Evolutionary conservation across 2,113 vertebrate species (phyloP).

Genomic region (Andinoacara biseriatus): DNA sequence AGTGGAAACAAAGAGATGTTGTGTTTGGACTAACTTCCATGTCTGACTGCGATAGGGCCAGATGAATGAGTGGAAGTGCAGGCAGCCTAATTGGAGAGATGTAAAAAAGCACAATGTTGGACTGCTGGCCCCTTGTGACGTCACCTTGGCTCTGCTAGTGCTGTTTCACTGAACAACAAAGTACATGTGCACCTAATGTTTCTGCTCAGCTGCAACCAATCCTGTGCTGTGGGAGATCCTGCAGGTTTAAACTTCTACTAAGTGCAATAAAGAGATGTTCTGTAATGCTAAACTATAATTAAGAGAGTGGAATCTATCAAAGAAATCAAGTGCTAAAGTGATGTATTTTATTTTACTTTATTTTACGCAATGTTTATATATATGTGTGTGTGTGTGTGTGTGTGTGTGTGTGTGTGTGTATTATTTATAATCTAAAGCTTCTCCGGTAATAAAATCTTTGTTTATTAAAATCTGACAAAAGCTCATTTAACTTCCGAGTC

Average conservation of each 20-base stretch:
- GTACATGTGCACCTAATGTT: constrained; percentile 41
- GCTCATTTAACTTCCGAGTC: neutral
- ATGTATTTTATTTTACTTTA: neutral
- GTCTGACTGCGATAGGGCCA: constrained; percentile 44
- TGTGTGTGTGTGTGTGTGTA: no score
- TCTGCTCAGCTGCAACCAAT: constrained; percentile 18
- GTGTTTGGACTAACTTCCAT: constrained; percentile 64
- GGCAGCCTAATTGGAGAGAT: constrained; percentile 61
- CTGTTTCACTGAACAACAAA: constrained; percentile 42
- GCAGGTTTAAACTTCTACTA: neutral
- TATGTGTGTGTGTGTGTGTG: no score
- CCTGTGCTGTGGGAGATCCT: neutral
- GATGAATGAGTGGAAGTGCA: constrained; percentile 66
- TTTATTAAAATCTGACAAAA: neutral
- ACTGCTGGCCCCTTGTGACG: constrained; percentile 50
- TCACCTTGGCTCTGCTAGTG: constrained; percentile 38
- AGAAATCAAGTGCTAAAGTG: neutral
- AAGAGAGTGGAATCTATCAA: neutral
- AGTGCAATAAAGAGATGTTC: neutral
- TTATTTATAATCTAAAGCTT: neutral
- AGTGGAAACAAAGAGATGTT: constrained; percentile 76
- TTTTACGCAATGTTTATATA: no score
- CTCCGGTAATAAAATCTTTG: neutral
- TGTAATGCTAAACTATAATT: neutral
- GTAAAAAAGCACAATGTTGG: constrained; percentile 57